Conservation (phyloP, 2,888 invertebrate genomes). For the Acleris emargana region DNA sequence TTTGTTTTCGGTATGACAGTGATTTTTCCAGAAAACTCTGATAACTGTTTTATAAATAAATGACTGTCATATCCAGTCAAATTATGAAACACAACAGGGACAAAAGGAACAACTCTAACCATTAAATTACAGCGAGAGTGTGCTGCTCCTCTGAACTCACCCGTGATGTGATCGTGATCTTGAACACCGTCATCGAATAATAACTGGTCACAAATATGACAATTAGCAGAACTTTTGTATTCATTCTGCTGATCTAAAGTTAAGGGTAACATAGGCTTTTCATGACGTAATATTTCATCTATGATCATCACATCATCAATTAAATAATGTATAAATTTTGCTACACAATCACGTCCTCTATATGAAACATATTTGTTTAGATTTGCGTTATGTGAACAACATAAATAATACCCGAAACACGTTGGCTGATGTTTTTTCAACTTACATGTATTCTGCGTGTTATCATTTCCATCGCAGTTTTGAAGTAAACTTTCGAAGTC, state of each 20-base stretch:
- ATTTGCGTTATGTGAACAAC: conserved; percentile 6
- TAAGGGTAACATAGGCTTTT: neutral
- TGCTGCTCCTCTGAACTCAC: neutral
- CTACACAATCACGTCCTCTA: conserved; percentile 5
- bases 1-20: neutral
- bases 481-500: conserved; percentile 1
- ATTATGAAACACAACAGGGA: conserved; percentile 30
- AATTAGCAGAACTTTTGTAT: neutral
- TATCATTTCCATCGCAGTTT: too few relatives aligned
- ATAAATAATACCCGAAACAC: conserved; percentile 4
- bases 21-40: neutral
- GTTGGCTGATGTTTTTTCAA: neutral
- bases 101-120: neutral
- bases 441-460: neutral
- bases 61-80: too few relatives aligned
- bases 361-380: conserved; percentile 6
- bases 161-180: conserved; percentile 6
- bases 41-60: conserved; percentile 9
- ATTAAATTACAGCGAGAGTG: conserved; percentile 5
- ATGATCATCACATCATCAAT: neutral
- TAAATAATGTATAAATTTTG: conserved; percentile 6
- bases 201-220: conserved; percentile 1
- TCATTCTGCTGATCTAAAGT: neutral
- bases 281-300: neutral
- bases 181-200: neutral